A percentile compares a stretch with the other conserved stretches of the same genome.
Conservation (phyloP, 2,888 invertebrate genomes). For the Nemotelus nigrinus region DNA sequence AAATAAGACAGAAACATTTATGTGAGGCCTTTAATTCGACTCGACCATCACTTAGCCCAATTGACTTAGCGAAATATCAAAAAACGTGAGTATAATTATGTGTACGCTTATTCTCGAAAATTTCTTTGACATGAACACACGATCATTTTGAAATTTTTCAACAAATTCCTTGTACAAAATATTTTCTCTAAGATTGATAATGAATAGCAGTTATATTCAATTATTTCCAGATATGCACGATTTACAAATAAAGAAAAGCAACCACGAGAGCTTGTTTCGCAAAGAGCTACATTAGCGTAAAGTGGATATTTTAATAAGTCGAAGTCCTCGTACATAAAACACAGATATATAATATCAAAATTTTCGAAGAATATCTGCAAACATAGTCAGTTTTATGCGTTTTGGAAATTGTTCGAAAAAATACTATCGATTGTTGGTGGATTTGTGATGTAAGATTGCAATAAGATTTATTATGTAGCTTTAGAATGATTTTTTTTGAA, state of each 20-base stretch:
- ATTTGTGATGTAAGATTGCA: too few species aligned
- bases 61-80: slow-evolving; percentile 78
- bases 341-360: too few species aligned
- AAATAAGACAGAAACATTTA: slow-evolving; percentile 72
- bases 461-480: too few species aligned
- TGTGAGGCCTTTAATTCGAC: slow-evolving; percentile 74
- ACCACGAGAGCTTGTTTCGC: slow-evolving; percentile 67
- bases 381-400: too few species aligned
- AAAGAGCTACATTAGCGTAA: slow-evolving; percentile 72
- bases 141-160: too few species aligned
- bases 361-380: too few species aligned
- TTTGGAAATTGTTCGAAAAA: too few species aligned
- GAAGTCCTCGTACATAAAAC: too few species aligned
- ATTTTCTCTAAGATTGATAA: slow-evolving; percentile 26
- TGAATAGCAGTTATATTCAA: too few species aligned
- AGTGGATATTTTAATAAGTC: not conserved
- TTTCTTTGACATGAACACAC: slow-evolving; percentile 28
- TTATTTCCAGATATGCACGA: slow-evolving; percentile 68
- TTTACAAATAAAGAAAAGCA: slow-evolving; percentile 70
- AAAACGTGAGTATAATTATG: slow-evolving; percentile 73
- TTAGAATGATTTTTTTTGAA: too few species aligned
- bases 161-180: not conserved
- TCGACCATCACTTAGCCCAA: slow-evolving; percentile 77
- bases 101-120: not conserved
- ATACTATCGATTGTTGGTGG: too few species aligned